Conservation (phyloP, 2,888 invertebrate genomes). For the Rhamnusium bicolor region DNA sequence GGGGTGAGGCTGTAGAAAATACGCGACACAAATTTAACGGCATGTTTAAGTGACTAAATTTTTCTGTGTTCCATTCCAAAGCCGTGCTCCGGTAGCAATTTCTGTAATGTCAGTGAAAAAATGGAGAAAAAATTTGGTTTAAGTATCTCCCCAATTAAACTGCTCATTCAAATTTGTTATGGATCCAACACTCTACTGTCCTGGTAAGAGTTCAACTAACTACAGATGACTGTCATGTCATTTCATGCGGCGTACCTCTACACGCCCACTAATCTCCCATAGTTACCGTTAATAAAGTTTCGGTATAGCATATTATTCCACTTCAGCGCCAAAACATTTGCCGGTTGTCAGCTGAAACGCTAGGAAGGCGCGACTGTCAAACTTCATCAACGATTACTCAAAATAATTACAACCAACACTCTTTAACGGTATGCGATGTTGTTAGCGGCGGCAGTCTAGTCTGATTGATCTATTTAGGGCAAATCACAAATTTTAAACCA, state of each 20-base stretch:
- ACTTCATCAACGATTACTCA: constrained; percentile 26
- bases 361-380: constrained; percentile 11
- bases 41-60: constrained; percentile 55
- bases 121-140: constrained; percentile 62
- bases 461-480: constrained; percentile 56
- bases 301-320: constrained; percentile 12
- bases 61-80: constrained; percentile 44
- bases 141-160: constrained; percentile 52
- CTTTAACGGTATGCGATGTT: neutral
- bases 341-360: constrained; percentile 24
- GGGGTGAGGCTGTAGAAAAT: constrained; percentile 62
- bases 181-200: constrained; percentile 67
- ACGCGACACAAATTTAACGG: constrained; percentile 45
- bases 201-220: constrained; percentile 62
- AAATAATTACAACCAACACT: constrained; percentile 21
- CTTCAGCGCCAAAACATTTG: constrained; percentile 12
- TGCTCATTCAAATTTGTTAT: constrained; percentile 61
- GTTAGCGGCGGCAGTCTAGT: constrained; percentile 35
- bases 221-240: constrained; percentile 17
- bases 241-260: neutral
- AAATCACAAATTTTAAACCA: constrained; percentile 61
- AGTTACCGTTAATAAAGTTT: constrained; percentile 25
- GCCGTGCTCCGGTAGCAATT: constrained; percentile 18
- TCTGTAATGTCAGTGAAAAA: constrained; percentile 65
- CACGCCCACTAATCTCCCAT: constrained; percentile 30